Evolutionary conservation across 1,140 invertebrate species (phyloP).

Genomic region (Drosophila rhopaloa): DNA sequence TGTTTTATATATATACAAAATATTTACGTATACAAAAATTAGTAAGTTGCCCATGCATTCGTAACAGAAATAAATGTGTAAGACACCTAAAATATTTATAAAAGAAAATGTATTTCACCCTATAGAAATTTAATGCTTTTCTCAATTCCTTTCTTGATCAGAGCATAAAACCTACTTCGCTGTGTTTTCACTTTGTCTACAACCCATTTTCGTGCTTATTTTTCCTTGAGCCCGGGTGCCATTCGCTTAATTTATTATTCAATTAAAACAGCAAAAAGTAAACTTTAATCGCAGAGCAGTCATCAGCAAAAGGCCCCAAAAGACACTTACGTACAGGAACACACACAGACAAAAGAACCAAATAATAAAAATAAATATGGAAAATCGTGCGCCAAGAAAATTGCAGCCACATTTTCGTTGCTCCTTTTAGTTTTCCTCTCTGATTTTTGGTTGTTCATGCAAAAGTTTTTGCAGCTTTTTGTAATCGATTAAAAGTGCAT

Average conservation of each 20-base stretch:
- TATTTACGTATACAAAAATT: neutral
- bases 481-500: conserved; percentile 81
- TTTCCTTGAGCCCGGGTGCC: conserved; percentile 46
- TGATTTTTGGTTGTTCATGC: conserved; percentile 30
- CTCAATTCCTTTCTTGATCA: no score
- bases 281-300: conserved; percentile 75
- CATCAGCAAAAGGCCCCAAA: conserved; percentile 53
- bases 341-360: conserved; percentile 31
- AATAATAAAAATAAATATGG: conserved; percentile 65
- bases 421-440: conserved; percentile 8
- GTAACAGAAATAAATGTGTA: no score
- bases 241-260: conserved; percentile 80
- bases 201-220: conserved; percentile 11
- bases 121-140: neutral
- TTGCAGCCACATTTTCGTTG: conserved; percentile 35
- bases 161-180: neutral
- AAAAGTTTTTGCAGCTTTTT: conserved; percentile 31
- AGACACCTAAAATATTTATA: no score
- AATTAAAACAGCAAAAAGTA: conserved; percentile 77
- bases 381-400: conserved; percentile 79
- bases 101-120: no score
- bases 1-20: neutral
- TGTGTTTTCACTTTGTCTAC: conserved; percentile 9
- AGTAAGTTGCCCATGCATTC: no score
- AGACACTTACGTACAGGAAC: conserved; percentile 45